Conservation (phyloP, 1,140 invertebrate species). For the Elysia chlorotica region DNA sequence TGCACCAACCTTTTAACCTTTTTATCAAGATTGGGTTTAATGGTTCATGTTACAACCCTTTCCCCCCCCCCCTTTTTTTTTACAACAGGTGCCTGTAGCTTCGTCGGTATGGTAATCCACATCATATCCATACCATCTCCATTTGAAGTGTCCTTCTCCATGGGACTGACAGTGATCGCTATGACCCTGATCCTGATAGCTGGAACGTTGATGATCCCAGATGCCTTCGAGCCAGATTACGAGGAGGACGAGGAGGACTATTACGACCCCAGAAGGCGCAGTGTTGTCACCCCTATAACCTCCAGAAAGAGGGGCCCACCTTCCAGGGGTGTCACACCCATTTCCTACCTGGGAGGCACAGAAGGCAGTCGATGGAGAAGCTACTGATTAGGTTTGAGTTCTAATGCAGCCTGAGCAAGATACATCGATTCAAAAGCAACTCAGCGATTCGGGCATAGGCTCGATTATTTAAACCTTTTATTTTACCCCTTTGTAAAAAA, state of each 20-base stretch:
- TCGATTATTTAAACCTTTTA: too few species aligned
- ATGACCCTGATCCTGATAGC: slow-evolving; percentile 34
- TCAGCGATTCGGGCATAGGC: too few species aligned
- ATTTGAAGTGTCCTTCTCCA: slow-evolving; percentile 36
- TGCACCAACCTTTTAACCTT: too few species aligned
- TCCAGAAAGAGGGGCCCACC: background rate
- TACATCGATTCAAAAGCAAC: too few species aligned
- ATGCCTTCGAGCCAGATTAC: slow-evolving; percentile 29
- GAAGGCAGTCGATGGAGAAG: slow-evolving; percentile 12
- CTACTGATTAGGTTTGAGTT: slow-evolving; percentile 5
- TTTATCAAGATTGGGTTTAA: too few species aligned
- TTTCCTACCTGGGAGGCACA: slow-evolving; percentile 1
- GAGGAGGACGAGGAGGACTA: slow-evolving; percentile 12
- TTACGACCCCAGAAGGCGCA: background rate
- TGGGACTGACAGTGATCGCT: slow-evolving; percentile 36
- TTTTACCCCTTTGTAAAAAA: too few species aligned
- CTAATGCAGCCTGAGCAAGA: too few species aligned
- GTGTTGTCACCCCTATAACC: slow-evolving; percentile 3
- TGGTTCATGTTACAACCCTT: too few species aligned
- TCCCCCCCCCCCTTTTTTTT: background rate
- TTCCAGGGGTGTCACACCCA: slow-evolving; percentile 12
- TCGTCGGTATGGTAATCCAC: slow-evolving; percentile 35
- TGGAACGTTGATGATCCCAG: slow-evolving; percentile 35
- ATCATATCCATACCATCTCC: slow-evolving; percentile 28
- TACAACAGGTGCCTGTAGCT: slow-evolving; percentile 27